Evolutionary conservation across 2,888 invertebrate genomes (phyloP).

Genomic region (Synanthedon formicaeformis): DNA sequence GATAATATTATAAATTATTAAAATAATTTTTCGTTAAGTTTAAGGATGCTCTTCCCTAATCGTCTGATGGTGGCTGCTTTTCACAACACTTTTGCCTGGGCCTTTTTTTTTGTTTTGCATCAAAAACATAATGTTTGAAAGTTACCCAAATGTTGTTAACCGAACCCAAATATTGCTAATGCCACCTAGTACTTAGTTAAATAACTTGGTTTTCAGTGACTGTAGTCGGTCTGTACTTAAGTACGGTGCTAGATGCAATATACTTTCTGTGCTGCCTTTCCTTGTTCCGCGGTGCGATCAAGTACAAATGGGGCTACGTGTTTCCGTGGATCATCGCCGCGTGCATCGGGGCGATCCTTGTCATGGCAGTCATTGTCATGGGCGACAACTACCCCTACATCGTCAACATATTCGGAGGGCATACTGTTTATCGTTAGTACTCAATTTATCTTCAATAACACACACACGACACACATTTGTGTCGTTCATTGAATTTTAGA

Average conservation of each 20-base stretch:
- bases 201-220: slow-evolving; percentile 37
- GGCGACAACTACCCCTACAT: slow-evolving; percentile 53
- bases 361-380: slow-evolving; percentile 36
- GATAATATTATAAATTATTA: no score
- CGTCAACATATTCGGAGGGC: slow-evolving; percentile 53
- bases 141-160: no score
- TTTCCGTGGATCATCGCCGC: slow-evolving; percentile 60
- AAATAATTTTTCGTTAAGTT: no score
- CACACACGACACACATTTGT: no score
- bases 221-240: slow-evolving; percentile 56
- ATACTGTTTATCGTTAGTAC: slow-evolving; percentile 53
- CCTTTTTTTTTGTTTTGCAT: no score
- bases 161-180: no score
- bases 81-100: no score
- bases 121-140: no score
- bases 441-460: no score
- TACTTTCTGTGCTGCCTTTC: slow-evolving; percentile 62
- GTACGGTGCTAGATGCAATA: slow-evolving; percentile 53
- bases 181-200: not conserved
- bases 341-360: slow-evolving; percentile 41
- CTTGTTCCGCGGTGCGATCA: slow-evolving; percentile 57
- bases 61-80: no score
- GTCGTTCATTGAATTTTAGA: no score
- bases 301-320: slow-evolving; percentile 56
- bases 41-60: no score